phyloP scores from a whole-genome alignment of 2,888 invertebrate species.

The Eucriotettix oculatus region DNA sequence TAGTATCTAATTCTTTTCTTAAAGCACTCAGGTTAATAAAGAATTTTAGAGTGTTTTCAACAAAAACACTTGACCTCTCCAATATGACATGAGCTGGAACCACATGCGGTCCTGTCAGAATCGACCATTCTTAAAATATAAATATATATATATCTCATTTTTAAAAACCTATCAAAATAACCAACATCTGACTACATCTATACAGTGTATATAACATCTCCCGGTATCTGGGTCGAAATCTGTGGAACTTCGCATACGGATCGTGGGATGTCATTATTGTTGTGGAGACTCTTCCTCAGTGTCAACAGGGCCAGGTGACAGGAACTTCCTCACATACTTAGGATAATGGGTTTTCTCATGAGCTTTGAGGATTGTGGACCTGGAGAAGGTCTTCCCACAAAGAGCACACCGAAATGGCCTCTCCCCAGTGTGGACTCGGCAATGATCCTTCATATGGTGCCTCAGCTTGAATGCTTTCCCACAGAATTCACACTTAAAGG shows the following conservation, averaged over 20 bases:
- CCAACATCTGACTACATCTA: slow-evolving; percentile 8
- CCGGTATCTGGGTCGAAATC: slow-evolving; percentile 7
- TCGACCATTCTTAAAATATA: background rate
- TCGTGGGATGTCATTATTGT: slow-evolving; percentile 10
- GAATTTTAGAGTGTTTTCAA: slow-evolving; percentile 11
- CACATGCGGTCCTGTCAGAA: no score
- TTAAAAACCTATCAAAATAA: slow-evolving; percentile 13
- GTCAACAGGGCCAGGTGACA: slow-evolving; percentile 73
- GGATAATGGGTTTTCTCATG: slow-evolving; percentile 89
- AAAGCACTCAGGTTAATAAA: slow-evolving; percentile 10
- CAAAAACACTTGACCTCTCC: slow-evolving; percentile 5
- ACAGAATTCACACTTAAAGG: slow-evolving; percentile 87
- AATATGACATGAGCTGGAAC: background rate
- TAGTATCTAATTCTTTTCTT: slow-evolving; percentile 4
- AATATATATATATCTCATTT: slow-evolving; percentile 2
- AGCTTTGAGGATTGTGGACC: slow-evolving; percentile 79
- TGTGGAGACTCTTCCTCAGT: slow-evolving; percentile 62
- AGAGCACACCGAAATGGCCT: slow-evolving; percentile 75
- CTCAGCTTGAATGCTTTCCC: slow-evolving; percentile 84
- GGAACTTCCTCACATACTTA: slow-evolving; percentile 76
- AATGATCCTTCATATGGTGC: slow-evolving; percentile 90
- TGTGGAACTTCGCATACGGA: background rate
- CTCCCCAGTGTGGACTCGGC: slow-evolving; percentile 82
- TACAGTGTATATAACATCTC: slow-evolving; percentile 8
- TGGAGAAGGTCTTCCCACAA: slow-evolving; percentile 81